Base-by-base conservation (phyloP, 1,140 invertebrate genomes). In the Caerostris darwini region DNA sequence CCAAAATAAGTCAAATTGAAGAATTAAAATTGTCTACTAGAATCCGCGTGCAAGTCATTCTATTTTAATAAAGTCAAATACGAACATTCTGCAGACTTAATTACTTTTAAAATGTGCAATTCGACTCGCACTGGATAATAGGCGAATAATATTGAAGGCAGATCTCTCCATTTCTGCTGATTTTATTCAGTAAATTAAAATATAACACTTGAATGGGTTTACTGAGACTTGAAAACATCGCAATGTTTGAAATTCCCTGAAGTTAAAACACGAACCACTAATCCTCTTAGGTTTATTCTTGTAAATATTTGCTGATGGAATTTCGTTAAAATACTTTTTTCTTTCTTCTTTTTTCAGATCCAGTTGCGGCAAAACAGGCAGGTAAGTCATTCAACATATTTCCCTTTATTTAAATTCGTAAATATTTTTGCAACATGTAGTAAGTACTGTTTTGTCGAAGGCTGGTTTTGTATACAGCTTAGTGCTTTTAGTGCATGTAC, bases 341-440 rank as follows among this genome's bases (percentile, higher is more conserved):
- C 8, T n/a, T 3, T 34, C 57, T 85, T 19, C 3, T 69, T 90
- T 71, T 71, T 89, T 7, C 53, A 90, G 89, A 34, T 59, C 89
- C 89, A 3, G 57, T 81, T 12, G 89, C 89, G 50, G 89, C 81
- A 56, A 90, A 90, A 59, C 89, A 90, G 14, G 71, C 81, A 90
- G 69, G 89, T 90, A 81, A 90, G 89, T 59, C 53, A 61, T 87
- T 87, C 56, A n/a, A 7, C 0, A 7, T n/a, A n/a, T 54, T 83
- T 83, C 19, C n/a, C 53, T 69, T 90, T 90, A 53, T 69, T 50
- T 90, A 8, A 50, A 3, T 50, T 77, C 14, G 71, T 77, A 50
- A 50, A 77, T 71, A 50, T 77, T 12, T 53, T 53, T 14, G 8
- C 19, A 12, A 34, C 19, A 53, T 50, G 34, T 71, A 34, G 34